A percentile compares a stretch with the other conserved stretches of the same genome.
These are phyloP conservation scores for Carduelis carduelis DNA, from an alignment of 2,797 vertebrate species.

Conservation along the genomic window DNA sequence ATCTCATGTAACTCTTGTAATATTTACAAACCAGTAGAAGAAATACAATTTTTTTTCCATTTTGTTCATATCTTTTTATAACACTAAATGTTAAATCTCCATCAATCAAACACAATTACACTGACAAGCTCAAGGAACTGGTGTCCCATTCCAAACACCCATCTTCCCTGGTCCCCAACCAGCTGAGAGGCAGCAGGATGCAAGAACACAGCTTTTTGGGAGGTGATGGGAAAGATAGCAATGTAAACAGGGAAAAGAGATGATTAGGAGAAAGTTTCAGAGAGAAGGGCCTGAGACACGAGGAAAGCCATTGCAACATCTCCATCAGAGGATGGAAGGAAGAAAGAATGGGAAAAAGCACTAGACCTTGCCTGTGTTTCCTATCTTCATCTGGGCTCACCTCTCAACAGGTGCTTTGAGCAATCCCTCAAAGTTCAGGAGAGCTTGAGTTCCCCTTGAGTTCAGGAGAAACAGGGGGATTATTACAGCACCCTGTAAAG, in stretches of 20 bases:
- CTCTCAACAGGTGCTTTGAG: neutral
- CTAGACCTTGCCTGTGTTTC: neutral
- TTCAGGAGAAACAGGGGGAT: neutral
- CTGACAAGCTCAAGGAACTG: constrained; percentile 61
- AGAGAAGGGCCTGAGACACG: neutral
- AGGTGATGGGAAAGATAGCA: neutral
- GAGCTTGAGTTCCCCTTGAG: neutral
- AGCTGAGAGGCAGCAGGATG: constrained; percentile 35
- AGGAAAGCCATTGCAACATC: neutral
- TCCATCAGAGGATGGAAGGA: neutral
- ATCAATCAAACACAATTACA: constrained; percentile 68
- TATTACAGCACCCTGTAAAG: neutral
- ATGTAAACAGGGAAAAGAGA: neutral
- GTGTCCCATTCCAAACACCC: constrained; percentile 58
- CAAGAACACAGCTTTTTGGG: neutral
- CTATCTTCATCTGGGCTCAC: neutral
- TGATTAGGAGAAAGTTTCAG: neutral
- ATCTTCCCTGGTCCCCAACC: neutral
- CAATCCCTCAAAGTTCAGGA: neutral
- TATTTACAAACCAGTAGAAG: constrained; percentile 73
- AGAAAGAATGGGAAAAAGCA: neutral
- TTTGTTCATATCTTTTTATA: constrained; percentile 53
- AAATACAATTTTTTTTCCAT: constrained; percentile 35
- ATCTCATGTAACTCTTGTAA: constrained; percentile 54
- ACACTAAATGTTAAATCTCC: constrained; percentile 69